Evolutionary conservation across 1,140 invertebrate genomes (phyloP).

Genomic region (Ephestia elutella): DNA sequence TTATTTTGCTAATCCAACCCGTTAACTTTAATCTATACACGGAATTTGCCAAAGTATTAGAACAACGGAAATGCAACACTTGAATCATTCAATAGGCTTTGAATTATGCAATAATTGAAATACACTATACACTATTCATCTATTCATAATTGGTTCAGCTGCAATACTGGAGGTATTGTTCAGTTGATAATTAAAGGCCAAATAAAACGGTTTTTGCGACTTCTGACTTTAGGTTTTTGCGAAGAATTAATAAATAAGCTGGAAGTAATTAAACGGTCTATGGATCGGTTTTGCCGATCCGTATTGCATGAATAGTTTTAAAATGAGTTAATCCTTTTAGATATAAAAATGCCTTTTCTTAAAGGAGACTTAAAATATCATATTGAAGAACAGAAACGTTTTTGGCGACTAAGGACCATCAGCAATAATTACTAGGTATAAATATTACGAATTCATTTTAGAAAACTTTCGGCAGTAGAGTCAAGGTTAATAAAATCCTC

Average conservation of each 20-base stretch:
- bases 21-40: too few relatives aligned
- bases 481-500: too few relatives aligned
- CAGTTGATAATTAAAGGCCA: not conserved
- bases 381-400: too few relatives aligned
- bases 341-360: too few relatives aligned
- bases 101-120: not conserved
- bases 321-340: not conserved
- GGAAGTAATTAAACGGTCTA: not conserved
- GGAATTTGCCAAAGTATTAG: not conserved
- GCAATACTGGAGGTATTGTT: not conserved
- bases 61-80: not conserved
- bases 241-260: not conserved
- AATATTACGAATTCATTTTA: too few relatives aligned
- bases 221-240: not conserved
- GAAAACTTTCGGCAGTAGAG: too few relatives aligned
- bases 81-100: not conserved
- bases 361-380: too few relatives aligned
- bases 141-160: too few relatives aligned
- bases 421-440: too few relatives aligned
- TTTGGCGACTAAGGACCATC: too few relatives aligned
- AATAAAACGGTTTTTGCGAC: not conserved
- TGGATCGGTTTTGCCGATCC: not conserved
- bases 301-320: not conserved
- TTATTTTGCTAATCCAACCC: not conserved
- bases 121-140: too few relatives aligned